phyloP scores from a whole-genome alignment of 2,797 vertebrate genomes.

The Phrynocephalus forsythii region DNA sequence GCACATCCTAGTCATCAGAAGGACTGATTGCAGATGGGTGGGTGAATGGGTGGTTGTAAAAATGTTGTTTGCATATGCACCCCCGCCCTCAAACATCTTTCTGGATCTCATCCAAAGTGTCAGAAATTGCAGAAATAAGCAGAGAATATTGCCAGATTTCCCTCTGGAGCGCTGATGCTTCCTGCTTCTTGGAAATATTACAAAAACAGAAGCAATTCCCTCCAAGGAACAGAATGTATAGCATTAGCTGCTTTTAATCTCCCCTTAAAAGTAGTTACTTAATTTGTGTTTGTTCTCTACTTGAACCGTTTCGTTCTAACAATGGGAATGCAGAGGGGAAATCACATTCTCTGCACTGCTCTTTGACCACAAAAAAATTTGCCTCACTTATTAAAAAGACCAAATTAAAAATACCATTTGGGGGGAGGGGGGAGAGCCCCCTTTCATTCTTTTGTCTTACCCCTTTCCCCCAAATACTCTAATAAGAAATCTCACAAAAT shows the following conservation, averaged over 20 bases:
- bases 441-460: not conserved
- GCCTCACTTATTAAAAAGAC: not conserved
- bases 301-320: not conserved
- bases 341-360: no score
- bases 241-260: not conserved
- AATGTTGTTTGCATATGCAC: conserved; percentile 8
- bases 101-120: conserved; percentile 3
- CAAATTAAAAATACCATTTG: not conserved
- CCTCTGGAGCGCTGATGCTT: conserved; percentile 3
- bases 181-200: conserved; percentile 18
- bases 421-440: not conserved
- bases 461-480: no score
- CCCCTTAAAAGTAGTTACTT: not conserved
- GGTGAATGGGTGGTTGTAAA: not conserved
- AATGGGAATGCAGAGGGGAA: not conserved
- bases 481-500: not conserved
- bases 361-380: no score
- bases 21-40: not conserved
- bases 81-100: not conserved
- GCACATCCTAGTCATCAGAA: not conserved
- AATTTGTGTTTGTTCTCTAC: not conserved
- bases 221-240: not conserved
- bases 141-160: conserved; percentile 5
- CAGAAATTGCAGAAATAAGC: conserved; percentile 30
- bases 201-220: conserved; percentile 29